Percentiles rank a stretch among this genome's conserved stretches.
phyloP scores from a whole-genome alignment of 2,797 vertebrate genomes.

The Falco novaeseelandiae region DNA sequence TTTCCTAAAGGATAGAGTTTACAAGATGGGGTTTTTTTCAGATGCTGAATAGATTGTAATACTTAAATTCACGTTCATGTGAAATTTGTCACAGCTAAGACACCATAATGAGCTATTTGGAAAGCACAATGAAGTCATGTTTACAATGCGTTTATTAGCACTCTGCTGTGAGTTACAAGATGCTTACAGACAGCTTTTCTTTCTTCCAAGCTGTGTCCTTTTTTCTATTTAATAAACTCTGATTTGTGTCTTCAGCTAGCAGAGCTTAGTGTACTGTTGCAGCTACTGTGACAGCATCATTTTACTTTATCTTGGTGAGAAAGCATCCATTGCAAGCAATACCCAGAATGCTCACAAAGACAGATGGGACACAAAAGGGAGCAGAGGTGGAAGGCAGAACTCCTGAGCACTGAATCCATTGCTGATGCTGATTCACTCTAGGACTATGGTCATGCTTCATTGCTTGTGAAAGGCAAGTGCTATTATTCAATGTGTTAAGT shows the following conservation, averaged over 20 bases:
- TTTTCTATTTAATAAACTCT: constrained; percentile 29
- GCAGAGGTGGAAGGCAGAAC: background rate
- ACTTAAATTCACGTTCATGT: background rate
- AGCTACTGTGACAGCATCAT: background rate
- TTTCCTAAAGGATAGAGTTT: background rate
- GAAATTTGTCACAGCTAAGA: background rate
- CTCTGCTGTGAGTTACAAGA: background rate
- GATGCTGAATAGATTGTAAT: background rate
- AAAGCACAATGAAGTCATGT: background rate
- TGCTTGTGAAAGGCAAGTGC: background rate
- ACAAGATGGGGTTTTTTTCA: background rate
- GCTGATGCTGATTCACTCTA: background rate
- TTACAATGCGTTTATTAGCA: constrained; percentile 29
- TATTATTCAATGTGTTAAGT: background rate
- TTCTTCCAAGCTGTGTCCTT: background rate
- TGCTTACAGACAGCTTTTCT: constrained; percentile 16
- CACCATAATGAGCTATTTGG: background rate
- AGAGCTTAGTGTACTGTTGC: background rate
- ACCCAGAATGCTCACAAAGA: background rate
- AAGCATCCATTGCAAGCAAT: background rate
- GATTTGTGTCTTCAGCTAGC: constrained; percentile 18
- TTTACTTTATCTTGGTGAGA: constrained; percentile 21
- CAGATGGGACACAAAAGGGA: background rate
- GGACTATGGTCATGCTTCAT: background rate
- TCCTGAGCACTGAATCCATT: background rate